Conservation (phyloP, 2,797 vertebrate genomes). For the Lophotriccus pileatus region DNA sequence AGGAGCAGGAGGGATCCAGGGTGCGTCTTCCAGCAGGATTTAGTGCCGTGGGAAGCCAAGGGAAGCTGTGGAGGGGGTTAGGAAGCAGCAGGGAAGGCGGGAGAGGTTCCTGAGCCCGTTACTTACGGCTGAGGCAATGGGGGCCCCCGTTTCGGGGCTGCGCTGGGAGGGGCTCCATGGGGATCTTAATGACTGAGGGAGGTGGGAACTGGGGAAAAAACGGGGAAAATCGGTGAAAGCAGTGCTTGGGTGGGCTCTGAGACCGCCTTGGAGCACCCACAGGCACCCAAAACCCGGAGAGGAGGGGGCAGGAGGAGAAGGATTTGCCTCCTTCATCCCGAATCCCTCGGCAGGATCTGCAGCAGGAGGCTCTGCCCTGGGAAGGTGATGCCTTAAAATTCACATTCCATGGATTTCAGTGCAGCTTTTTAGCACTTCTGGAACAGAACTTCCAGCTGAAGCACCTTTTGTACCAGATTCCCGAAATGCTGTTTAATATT, state of each 20-base stretch:
- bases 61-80: not conserved
- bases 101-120: not conserved
- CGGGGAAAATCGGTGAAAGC: constrained; percentile 35
- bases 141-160: constrained; percentile 61
- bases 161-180: constrained; percentile 61
- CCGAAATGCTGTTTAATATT: too few relatives aligned
- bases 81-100: not conserved
- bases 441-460: too few relatives aligned
- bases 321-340: not conserved
- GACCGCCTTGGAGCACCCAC: not conserved
- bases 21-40: not conserved
- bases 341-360: not conserved
- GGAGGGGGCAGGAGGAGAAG: not conserved
- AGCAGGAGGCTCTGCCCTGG: too few relatives aligned
- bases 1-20: not conserved
- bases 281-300: not conserved
- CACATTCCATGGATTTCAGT: too few relatives aligned
- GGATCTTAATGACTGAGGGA: constrained; percentile 74
- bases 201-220: constrained; percentile 71
- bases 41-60: not conserved
- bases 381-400: too few relatives aligned
- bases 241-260: not conserved
- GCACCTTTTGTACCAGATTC: too few relatives aligned
- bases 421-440: too few relatives aligned
- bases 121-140: constrained; percentile 70